Evolutionary conservation across 1,140 invertebrate genomes (phyloP), one percentile per base, ranked within the genome.

Genomic region (Globodera rostochiensis): DNA sequence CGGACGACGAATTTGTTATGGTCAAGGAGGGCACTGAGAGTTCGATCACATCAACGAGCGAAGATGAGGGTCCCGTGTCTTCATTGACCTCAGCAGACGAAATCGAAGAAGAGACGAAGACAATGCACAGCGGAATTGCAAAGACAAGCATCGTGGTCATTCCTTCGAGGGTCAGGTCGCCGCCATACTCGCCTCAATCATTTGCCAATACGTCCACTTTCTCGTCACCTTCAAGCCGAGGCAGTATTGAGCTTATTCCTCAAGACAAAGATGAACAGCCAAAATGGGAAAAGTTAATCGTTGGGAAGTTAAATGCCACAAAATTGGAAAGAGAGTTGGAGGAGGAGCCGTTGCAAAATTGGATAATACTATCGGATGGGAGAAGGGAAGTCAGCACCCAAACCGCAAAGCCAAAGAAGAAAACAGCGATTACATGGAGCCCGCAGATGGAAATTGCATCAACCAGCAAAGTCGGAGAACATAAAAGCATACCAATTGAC

Each of bases 191-290:
- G 60, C 79, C 71, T 8, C 79, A 64, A 50, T 80, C 79, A 7
- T 73, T 73, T 67, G 79, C 71, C 60, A 80, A 80, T 49, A 80
- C 79, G 11, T 80, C 77, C 49, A 80, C 78, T 79, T 74, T 81
- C 66, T 82, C 70, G 3, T 81, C 64, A n/a, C 73, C 81, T 49
- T 82, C 49, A 13, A 77, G 73, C 45, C 64, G 76, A 67, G 66
- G 53, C n/a, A 11, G 49, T 47, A 36, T 57, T 49, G 47, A 70
- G 47, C 57, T 82, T 82, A 81, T 71, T 36, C 25, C 69, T 15
- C 13, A 36, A 21, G 69, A 71, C 21, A 25, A n/a, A 69, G 74
- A 11, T 21, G 15, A 76, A n/a, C 11, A 15, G 74, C 36, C 13
- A 53, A 76, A 57, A 70, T 45, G 25, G 45, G 74, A 50, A 45